Conservation (phyloP, 2,113 vertebrate species). For the Cercocebus atys region DNA sequence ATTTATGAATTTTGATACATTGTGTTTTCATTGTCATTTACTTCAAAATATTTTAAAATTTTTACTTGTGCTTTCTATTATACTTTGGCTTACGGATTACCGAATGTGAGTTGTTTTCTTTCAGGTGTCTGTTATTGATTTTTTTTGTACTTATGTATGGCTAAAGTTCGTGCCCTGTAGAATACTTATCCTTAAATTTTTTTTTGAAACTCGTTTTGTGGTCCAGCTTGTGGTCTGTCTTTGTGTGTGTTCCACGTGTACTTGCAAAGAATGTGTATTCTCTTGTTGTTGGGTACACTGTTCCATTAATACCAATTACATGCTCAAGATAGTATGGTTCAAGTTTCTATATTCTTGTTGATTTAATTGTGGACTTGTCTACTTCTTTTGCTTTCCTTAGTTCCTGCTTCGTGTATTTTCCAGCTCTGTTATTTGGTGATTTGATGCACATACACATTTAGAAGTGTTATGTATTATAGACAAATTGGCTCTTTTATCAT, state of each 20-base stretch:
- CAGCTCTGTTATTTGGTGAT: neutral
- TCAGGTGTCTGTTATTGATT: neutral
- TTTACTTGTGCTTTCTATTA: neutral
- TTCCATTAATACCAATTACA: neutral
- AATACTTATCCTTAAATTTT: neutral
- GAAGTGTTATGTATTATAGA: neutral
- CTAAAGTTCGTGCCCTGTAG: neutral
- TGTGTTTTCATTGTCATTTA: neutral
- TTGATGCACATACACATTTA: neutral
- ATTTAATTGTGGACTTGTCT: neutral
- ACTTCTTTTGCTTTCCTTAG: neutral
- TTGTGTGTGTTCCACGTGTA: neutral
- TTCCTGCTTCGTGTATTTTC: neutral
- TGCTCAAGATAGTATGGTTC: neutral
- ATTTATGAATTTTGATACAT: neutral
- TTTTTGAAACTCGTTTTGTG: neutral
- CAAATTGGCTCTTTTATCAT: neutral
- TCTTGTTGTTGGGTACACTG: neutral
- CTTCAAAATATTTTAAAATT: neutral
- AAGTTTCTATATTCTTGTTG: neutral
- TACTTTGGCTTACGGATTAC: neutral
- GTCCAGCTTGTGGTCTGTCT: neutral
- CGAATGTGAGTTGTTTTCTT: neutral
- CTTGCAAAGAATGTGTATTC: neutral
- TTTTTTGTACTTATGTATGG: neutral